Base-by-base conservation (phyloP, 2,797 vertebrate genomes). In the Miichthys miiuy region DNA sequence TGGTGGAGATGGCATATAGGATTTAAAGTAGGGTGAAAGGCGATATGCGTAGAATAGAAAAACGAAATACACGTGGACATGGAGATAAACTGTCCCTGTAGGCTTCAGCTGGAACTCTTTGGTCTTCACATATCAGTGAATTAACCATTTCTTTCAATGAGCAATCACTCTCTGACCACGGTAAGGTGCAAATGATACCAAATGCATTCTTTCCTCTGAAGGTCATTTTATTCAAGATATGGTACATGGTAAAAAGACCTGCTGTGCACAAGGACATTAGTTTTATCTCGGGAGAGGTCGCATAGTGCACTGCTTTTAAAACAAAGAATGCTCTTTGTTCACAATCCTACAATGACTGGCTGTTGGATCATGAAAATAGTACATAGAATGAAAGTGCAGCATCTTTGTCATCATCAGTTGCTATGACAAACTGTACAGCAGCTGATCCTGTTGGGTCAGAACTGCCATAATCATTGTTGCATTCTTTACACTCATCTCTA, bases 201-300 rank as follows among this genome's bases (percentile, higher is more conserved):
- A 68, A 74, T 75, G 23, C 2, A 11, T 68, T 56, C 50, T 81
- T 81, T 75, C 58, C 62, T 64, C 18, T 16, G 52, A 87, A 68
- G 66, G 77, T 70, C 20, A 25, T 76, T 85, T 72, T 2, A 72
- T 72, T 73, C 13, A 65, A 54, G 34, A 50, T 68, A 30, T 50
- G 34, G 11, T 21, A 64, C 58, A 38, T 57, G 58, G 18, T 12
- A 42, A 68, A 66, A 75, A 55, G 3, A 50, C 25, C 23, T 4
- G 52, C 55, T 41, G 38, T 41, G 38, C 47, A 65, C 20, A 61
- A 61, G 61, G 74, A 71, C 27, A 34, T 67, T 42, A 7, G 44
- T 60, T 75, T 77, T 11, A 78, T 54, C 25, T 25, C 14, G 14
- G 51, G 17, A 68, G 27, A 62, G 54, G 38, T 66, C 34, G 42